These are phyloP conservation scores for Xiphydria camelus DNA, from an alignment of 2,888 invertebrate genomes.

Conservation along the genomic window DNA sequence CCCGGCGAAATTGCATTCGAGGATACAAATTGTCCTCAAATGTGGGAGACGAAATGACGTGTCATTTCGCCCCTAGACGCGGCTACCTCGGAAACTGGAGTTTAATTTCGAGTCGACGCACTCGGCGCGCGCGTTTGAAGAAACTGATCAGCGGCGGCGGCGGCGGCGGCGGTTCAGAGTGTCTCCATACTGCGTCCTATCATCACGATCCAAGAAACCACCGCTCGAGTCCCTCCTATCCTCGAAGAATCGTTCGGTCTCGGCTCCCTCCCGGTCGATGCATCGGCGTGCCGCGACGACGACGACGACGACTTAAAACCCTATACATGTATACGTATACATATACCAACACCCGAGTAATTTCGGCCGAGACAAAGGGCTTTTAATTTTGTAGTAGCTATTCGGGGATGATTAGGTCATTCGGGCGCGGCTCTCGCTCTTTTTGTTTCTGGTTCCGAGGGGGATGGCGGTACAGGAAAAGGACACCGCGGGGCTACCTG, in stretches of 20 bases:
- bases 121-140: not conserved
- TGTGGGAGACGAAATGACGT: constrained; percentile 16
- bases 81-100: no score
- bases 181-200: no score
- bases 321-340: no score
- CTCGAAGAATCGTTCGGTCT: no score
- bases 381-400: constrained; percentile 37
- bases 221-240: no score
- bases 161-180: no score
- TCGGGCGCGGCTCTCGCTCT: not conserved
- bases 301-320: no score
- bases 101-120: constrained; percentile 13
- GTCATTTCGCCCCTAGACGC: constrained; percentile 12
- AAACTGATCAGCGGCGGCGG: not conserved
- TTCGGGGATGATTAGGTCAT: constrained; percentile 10
- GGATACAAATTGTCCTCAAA: constrained; percentile 16
- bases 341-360: constrained; percentile 12
- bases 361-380: constrained; percentile 24
- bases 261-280: not conserved
- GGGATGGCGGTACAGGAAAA: no score
- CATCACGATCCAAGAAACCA: no score
- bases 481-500: not conserved
- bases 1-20: constrained; percentile 16
- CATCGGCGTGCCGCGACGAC: not conserved
- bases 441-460: no score